Percentiles rank a stretch among this genome's conserved stretches.
Conservation (phyloP, 2,797 vertebrate species). For the Coccyzus lansbergi region DNA sequence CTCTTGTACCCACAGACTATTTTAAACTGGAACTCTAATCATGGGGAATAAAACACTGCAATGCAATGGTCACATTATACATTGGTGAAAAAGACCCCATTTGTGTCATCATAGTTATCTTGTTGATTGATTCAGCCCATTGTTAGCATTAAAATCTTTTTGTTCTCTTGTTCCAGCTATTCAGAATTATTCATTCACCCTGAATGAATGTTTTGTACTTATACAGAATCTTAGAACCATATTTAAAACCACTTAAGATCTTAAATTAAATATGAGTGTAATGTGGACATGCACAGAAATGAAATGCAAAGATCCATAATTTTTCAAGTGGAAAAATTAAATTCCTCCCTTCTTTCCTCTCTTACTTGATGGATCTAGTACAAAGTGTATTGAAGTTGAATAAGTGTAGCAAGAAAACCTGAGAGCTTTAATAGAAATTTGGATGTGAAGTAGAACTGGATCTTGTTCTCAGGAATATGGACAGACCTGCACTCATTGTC, state of each 20-base stretch:
- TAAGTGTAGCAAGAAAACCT: background rate
- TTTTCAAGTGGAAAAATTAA: conserved; percentile 37
- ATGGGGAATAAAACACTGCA: background rate
- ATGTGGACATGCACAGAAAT: background rate
- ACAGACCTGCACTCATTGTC: background rate
- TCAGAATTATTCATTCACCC: conserved; percentile 3
- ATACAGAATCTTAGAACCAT: conserved; percentile 22
- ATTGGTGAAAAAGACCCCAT: background rate
- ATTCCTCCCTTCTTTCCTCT: background rate
- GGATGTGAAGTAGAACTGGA: background rate
- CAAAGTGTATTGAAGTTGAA: background rate
- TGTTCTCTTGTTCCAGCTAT: conserved; percentile 17
- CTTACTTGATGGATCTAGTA: background rate
- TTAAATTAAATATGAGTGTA: conserved; percentile 23
- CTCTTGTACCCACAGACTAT: background rate
- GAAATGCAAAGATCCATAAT: background rate
- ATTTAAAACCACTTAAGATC: conserved; percentile 38
- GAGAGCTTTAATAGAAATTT: background rate
- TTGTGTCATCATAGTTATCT: conserved; percentile 2
- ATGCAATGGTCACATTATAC: background rate
- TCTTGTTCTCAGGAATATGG: background rate
- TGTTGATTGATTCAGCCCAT: background rate
- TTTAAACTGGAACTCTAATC: background rate
- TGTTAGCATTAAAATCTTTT: background rate
- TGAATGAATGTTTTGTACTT: conserved; percentile 37